A percentile compares a stretch with the other conserved stretches of the same genome.
These are phyloP conservation scores for Ganaspis sp. DNA, from an alignment of 1,140 invertebrate species.

Conservation along the genomic window DNA sequence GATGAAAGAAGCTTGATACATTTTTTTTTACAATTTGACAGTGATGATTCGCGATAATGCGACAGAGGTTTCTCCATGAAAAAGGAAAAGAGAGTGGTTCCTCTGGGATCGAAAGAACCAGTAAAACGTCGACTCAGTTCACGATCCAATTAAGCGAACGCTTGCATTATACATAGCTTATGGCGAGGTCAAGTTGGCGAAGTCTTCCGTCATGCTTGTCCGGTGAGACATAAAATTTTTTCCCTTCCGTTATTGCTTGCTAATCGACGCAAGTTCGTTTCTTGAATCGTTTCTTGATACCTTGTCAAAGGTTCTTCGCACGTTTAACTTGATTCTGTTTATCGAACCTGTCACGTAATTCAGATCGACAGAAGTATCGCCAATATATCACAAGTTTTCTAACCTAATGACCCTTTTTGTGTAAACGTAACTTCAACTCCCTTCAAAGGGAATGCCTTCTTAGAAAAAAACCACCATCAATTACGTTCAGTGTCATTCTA, in stretches of 20 bases:
- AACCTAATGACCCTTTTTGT: not conserved
- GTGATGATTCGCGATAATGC: no score
- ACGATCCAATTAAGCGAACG: constrained; percentile 56
- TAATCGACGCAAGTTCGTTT: constrained; percentile 57
- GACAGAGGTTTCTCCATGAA: not conserved
- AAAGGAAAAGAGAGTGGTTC: constrained; percentile 40
- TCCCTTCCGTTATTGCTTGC: constrained; percentile 59
- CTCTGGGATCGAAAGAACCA: constrained; percentile 41
- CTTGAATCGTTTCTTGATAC: constrained; percentile 48
- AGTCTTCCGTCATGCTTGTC: constrained; percentile 35
- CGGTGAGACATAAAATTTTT: constrained; percentile 58
- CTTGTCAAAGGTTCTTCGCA: constrained; percentile 36
- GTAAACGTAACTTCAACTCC: not conserved
- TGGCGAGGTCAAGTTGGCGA: constrained; percentile 40
- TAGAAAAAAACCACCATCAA: no score
- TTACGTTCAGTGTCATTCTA: no score
- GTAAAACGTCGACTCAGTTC: constrained; percentile 38
- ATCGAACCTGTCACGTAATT: constrained; percentile 2
- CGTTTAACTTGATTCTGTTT: constrained; percentile 24
- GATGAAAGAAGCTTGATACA: no score
- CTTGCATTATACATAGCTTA: constrained; percentile 60
- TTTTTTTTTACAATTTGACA: constrained; percentile 26
- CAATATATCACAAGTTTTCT: not conserved
- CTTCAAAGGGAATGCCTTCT: no score
- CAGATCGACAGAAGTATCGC: constrained; percentile 10